Conservation (phyloP, 2,888 invertebrate genomes). For the Acleris literana region DNA sequence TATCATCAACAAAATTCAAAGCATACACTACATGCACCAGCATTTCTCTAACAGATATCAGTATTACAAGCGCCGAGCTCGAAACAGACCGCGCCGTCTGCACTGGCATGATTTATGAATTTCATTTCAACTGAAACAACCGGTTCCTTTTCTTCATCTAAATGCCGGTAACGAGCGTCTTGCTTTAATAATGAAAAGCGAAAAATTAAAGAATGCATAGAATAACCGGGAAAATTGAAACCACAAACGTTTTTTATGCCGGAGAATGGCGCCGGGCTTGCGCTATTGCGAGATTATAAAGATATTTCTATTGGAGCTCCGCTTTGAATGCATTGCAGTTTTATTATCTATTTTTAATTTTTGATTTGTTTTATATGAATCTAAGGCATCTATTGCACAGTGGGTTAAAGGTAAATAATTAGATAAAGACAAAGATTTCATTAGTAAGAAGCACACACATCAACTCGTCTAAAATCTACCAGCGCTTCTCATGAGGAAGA, state of each 20-base stretch:
- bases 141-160: conserved; percentile 60
- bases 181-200: conserved; percentile 63
- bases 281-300: background rate
- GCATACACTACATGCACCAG: background rate
- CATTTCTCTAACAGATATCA: conserved; percentile 1
- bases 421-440: no score
- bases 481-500: no score
- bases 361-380: background rate
- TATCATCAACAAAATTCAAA: background rate
- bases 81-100: conserved; percentile 63
- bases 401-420: no score
- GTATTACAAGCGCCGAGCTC: conserved; percentile 48
- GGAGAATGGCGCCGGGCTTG: conserved; percentile 52
- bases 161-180: conserved; percentile 72
- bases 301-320: background rate
- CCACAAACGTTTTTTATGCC: conserved; percentile 64
- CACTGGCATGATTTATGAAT: conserved; percentile 73
- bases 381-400: background rate
- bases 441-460: no score
- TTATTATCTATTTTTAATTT: background rate
- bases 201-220: conserved; percentile 55
- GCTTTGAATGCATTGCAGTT: background rate
- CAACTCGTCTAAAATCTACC: no score
- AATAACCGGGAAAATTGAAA: conserved; percentile 68
- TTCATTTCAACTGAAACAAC: conserved; percentile 72